Conservation (phyloP, 37 sponge, comb jelly and placozoan species). For the Bolinopsis microptera region DNA sequence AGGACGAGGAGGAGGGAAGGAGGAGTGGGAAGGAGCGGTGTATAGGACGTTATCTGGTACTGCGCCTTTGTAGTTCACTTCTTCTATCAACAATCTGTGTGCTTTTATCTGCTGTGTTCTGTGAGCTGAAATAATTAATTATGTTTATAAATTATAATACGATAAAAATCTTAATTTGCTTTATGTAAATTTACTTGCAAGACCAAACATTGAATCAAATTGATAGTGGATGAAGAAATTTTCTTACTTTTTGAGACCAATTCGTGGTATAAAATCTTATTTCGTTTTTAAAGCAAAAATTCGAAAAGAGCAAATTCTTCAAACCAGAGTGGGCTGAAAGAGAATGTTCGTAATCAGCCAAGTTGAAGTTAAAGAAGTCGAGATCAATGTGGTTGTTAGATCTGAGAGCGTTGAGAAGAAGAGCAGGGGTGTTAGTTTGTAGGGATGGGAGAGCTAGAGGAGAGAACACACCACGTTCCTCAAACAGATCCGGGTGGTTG, state of each 20-base stretch:
- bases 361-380: slow-evolving; percentile 73
- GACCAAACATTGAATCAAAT: too few relatives aligned
- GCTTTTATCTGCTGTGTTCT: slow-evolving; percentile 80
- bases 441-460: slow-evolving; percentile 68
- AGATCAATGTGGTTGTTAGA: slow-evolving; percentile 69
- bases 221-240: too few relatives aligned
- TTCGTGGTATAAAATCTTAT: too few relatives aligned
- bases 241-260: too few relatives aligned
- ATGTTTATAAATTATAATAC: too few relatives aligned
- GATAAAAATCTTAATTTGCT: too few relatives aligned
- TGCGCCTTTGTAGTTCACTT: slow-evolving; percentile 65
- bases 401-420: neutral
- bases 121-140: slow-evolving; percentile 72
- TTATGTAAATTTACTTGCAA: too few relatives aligned
- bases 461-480: slow-evolving; percentile 82
- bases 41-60: slow-evolving; percentile 51
- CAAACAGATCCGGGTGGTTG: slow-evolving; percentile 99
- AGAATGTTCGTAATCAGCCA: slow-evolving; percentile 74
- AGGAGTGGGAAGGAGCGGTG: slow-evolving; percentile 53
- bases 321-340: slow-evolving; percentile 34
- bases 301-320: too few relatives aligned
- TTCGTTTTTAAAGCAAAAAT: too few relatives aligned
- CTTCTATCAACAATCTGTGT: slow-evolving; percentile 69
- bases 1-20: slow-evolving; percentile 51
- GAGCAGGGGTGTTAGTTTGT: slow-evolving; percentile 42